Base-by-base conservation (phyloP, 2,888 invertebrate genomes). In the Callyntrura guangdongensis region DNA sequence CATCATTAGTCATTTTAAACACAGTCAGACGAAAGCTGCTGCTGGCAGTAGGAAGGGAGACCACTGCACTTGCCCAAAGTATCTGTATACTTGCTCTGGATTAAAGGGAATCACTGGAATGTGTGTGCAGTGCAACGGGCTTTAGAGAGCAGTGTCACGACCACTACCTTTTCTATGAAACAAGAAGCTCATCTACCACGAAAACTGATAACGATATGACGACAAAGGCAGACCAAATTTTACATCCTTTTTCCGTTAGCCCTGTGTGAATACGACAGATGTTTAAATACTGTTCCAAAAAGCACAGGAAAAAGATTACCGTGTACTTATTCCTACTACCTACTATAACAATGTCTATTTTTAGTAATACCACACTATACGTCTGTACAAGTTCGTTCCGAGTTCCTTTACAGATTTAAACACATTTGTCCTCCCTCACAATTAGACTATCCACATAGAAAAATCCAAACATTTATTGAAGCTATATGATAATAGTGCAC, bases 1-100 rank as follows among this genome's bases (percentile, higher is more conserved):
- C 89, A 89, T 89, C 89, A 89, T 89, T 83, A 89, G 83, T 89
- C 89, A 89, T 89, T 89, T 89, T 83, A 89, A 83, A 61, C 27
- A 88, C 56, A 56, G 53, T 27, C 64, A 12, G 11, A n/a, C 72
- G 47, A 74, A 74, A 45, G 12, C 72, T 74, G 47, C 45, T 45
- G 6, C 36, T 36, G 36, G 6, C 36, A 36, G 36, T 2, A 36
- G 36, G n/a, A n/a, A 36, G 79, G 9, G 22, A 45, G 49, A 47
- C 25, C 36, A 45, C 17, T 56, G 27, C 11, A n/a, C 72, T 49
- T 8, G 47, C 72, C 47, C 45, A 45, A 20, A 47, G 69, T n/a
- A n/a, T n/a, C n/a, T n/a, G n/a, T n/a, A n/a, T n/a, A 69, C 5
- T 69, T 11, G 22, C 72, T 74, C 4, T 74, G 47, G 20, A 74